Evolutionary conservation across 2,797 vertebrate genomes (phyloP).

Genomic region (Nasua narica): DNA sequence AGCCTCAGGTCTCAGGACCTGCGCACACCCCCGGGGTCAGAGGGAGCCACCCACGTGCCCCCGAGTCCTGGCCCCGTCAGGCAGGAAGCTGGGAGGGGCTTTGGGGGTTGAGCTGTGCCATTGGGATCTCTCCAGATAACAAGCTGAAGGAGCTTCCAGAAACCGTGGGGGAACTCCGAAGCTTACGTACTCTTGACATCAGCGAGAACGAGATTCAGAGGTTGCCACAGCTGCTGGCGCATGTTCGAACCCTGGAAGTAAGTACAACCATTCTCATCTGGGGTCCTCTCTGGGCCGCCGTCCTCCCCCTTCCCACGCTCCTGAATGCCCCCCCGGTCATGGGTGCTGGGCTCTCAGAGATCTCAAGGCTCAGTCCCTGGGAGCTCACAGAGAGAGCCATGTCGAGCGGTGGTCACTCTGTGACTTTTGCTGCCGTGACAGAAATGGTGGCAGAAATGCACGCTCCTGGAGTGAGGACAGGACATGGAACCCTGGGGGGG

Average conservation of each 20-base stretch:
- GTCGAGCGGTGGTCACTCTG: too few relatives aligned
- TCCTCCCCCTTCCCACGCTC: rapidly evolving
- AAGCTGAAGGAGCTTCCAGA: constrained; percentile 87
- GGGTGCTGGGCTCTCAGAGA: neutral
- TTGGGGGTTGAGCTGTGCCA: neutral
- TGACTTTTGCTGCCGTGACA: neutral
- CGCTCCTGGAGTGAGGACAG: neutral
- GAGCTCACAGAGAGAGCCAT: neutral
- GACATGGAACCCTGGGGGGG: neutral
- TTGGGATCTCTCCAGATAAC: constrained; percentile 85
- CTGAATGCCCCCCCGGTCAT: neutral
- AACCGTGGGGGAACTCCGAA: constrained; percentile 84
- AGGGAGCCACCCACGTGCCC: neutral
- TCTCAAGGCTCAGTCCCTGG: too few relatives aligned
- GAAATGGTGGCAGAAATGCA: neutral
- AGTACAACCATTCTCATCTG: rapidly evolving
- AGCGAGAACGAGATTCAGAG: constrained; percentile 88
- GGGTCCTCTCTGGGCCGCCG: neutral
- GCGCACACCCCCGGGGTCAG: neutral
- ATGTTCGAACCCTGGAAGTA: constrained; percentile 90
- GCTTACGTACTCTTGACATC: constrained; percentile 90
- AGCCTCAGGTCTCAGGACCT: neutral
- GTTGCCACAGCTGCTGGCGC: constrained; percentile 87
- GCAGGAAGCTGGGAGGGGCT: neutral
- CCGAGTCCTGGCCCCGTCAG: neutral